Evolutionary conservation across 2,888 invertebrate genomes (phyloP), one percentile per base, ranked within the genome.

Genomic region (Limenitis camilla): DNA sequence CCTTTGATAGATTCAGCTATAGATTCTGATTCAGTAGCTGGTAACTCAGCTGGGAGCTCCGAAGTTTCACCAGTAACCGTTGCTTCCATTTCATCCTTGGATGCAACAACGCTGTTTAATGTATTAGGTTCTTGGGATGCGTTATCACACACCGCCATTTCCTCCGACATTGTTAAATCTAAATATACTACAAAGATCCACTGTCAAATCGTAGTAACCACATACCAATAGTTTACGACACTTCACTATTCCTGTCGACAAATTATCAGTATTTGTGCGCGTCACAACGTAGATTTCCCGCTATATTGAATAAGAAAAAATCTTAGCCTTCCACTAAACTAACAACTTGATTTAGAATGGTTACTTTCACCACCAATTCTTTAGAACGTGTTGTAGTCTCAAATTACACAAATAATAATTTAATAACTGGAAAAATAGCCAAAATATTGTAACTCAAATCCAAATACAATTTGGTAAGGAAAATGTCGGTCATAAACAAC

Each of bases 201-300:
- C 77, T 76, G 77, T 75, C 75, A 80, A 74, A 72, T 67, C 62
- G 59, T 74, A 75, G 76, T 71, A 72, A 70, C 74, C 74, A 76
- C 85, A 84, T 82, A 81, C 78, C 82, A 78, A 74, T 68, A 66
- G 72, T 71, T 77, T 76, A 74, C 72, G 72, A 77, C 73, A 78
- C 78, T 74, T 63, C 66, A 67, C 67, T 66, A 71, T 69, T 65
- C 69, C 66, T 70, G 69, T 70, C 66, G 65, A 74, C 71, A 70
- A 79, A 74, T 74, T 77, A 76, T 69, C 71, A 74, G 71, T 72
- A 73, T 69, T 77, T 65, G 72, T 76, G 72, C 78, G 86, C 85
- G 86, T 84, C 86, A 81, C 82, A 74, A 70, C 70, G 75, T 68
- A 74, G 79, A 74, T 85, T 86, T 86, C 86, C 86, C 86, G 86